Base-by-base conservation (phyloP, 2,888 invertebrate genomes). In the Mycalesis mineus region DNA sequence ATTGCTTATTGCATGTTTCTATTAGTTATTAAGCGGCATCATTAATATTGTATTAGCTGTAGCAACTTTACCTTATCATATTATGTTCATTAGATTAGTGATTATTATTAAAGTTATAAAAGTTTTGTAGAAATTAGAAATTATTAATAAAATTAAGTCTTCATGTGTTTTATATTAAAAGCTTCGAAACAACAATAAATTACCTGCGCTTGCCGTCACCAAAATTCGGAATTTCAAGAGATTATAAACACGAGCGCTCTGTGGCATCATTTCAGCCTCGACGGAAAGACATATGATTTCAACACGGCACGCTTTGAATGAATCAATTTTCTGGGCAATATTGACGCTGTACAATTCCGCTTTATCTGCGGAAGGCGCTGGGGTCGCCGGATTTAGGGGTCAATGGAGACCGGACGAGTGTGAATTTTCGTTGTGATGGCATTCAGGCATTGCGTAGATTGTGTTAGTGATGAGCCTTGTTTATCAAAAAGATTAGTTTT, bases 331-430 rank as follows among this genome's bases (percentile, higher is more conserved):
- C 70, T 62, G 67, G 67, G 63, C 65, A 72, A 69, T 70, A 67
- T 68, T 65, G 71, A 68, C 70, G 69, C 58, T 65, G 68, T 81
- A 77, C 84, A 84, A 78, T 81, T 77, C 84, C 67, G 77, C 69
- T 67, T 71, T 73, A 72, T 76, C 71, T 65, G 60, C 63, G 69
- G 66, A 72, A 68, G 68, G 65, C 65, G 64, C 63, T 60, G 61
- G 61, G 63, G 59, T 68, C 64, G 64, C 65, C 68, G 73, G 68
- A 70, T 73, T 72, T 64, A 69, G 64, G 73, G 78, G 75, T 80
- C 87, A 75, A 83, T 87, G 85, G 77, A 84, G 68, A 73, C 73
- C 73, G 73, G 68, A 70, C 66, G 70, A 75, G 71, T 79, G 78
- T 73, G 73, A 74, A 82, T 80, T 80, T 80, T 82, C 78, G 75